A percentile compares a stretch with the other conserved stretches of the same genome.
Conservation (phyloP, 2,797 vertebrate genomes). For the Molossus alvarezi region DNA sequence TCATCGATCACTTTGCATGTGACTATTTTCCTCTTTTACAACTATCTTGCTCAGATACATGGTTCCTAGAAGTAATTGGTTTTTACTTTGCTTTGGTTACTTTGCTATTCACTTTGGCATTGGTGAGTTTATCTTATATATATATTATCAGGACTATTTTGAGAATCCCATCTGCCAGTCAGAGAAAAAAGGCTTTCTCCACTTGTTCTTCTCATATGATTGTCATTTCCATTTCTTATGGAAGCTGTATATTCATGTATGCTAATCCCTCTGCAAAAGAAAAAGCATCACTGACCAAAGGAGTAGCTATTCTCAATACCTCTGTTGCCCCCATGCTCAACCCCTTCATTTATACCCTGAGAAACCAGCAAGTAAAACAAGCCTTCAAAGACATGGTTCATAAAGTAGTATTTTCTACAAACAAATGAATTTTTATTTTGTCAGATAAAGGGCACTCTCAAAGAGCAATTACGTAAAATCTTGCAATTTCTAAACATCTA, state of each 20-base stretch:
- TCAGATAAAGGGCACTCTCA: background rate
- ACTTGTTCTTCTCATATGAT: conserved; percentile 84
- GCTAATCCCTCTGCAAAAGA: conserved; percentile 77
- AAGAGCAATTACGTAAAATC: background rate
- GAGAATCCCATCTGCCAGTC: conserved; percentile 69
- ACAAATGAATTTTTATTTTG: background rate
- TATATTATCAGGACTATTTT: conserved; percentile 73
- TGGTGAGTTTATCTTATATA: conserved; percentile 73
- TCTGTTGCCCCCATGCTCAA: conserved; percentile 84
- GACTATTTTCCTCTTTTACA: conserved; percentile 83
- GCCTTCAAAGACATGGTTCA: conserved; percentile 75
- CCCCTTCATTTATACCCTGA: conserved; percentile 84
- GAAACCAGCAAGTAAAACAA: conserved; percentile 82
- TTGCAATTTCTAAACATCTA: background rate
- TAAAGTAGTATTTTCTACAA: background rate
- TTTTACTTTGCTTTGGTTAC: conserved; percentile 75
- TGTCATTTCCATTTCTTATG: conserved; percentile 84
- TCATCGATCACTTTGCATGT: conserved; percentile 83
- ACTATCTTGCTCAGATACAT: conserved; percentile 81
- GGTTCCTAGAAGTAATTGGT: conserved; percentile 65
- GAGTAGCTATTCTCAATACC: conserved; percentile 83
- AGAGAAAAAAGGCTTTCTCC: conserved; percentile 82
- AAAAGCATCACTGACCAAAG: conserved; percentile 80
- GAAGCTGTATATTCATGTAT: conserved; percentile 83
- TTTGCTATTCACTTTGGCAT: conserved; percentile 68